Conservation (phyloP, 2,797 vertebrate species). For the Buphagus erythrorhynchus region DNA sequence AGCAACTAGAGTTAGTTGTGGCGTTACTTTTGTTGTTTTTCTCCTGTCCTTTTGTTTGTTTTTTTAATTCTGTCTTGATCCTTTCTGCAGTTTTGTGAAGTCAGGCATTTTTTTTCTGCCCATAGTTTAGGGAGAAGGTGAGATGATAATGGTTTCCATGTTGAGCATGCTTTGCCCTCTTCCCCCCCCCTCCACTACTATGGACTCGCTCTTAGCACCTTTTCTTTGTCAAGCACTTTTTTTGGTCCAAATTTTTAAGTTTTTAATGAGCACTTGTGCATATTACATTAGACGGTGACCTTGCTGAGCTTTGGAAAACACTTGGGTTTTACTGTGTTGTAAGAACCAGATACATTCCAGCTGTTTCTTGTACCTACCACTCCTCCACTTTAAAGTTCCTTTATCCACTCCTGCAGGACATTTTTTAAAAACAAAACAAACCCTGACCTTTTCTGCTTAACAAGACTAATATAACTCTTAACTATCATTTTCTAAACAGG, state of each 20-base stretch:
- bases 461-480: not conserved
- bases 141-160: not conserved
- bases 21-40: not conserved
- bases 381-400: not conserved
- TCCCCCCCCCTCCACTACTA: not conserved
- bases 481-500: not conserved
- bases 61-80: not conserved
- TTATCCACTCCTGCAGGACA: not conserved
- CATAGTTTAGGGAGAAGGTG: not conserved
- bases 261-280: not conserved
- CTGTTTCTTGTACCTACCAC: conserved; percentile 5
- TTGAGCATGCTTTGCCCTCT: not conserved
- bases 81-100: not conserved
- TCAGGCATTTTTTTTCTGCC: not conserved
- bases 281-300: not conserved
- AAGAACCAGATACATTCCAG: conserved; percentile 33
- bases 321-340: not conserved
- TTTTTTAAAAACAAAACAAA: not conserved
- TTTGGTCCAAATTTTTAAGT: not conserved
- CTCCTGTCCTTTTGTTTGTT: not conserved
- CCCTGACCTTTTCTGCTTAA: not conserved
- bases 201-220: not conserved
- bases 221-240: not conserved
- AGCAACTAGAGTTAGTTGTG: not conserved
- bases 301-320: conserved; percentile 22